These are phyloP conservation scores for Lepus americanus DNA, from an alignment of 2,113 vertebrate species.

Conservation along the genomic window DNA sequence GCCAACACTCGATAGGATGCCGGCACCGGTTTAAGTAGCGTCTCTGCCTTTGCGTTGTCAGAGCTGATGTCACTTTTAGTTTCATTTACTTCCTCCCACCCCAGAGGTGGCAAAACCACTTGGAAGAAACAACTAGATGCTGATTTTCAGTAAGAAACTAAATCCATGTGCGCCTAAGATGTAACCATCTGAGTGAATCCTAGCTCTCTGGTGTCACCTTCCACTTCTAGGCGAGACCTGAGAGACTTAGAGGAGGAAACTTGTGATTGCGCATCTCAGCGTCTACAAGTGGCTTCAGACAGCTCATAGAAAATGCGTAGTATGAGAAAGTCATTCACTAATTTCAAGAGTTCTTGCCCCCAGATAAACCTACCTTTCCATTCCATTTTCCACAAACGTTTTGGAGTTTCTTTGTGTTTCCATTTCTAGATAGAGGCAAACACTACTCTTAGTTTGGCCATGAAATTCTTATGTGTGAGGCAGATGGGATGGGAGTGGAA, in stretches of 20 bases:
- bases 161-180: neutral
- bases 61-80: neutral
- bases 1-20: no score
- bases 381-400: no score
- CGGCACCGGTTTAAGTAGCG: neutral
- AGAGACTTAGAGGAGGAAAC: neutral
- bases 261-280: neutral
- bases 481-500: neutral
- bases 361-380: no score
- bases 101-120: neutral
- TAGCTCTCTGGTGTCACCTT: neutral
- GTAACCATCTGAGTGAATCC: neutral
- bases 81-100: neutral
- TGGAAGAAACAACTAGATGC: conserved; percentile 13
- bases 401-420: neutral
- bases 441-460: neutral
- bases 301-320: no score
- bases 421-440: neutral
- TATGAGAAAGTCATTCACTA: no score
- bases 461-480: neutral
- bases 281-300: no score
- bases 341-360: no score
- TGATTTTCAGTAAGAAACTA: neutral
- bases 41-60: neutral
- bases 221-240: neutral